A percentile compares a stretch with the other conserved stretches of the same genome.
These are phyloP conservation scores for Athrips mouffetella DNA, from an alignment of 2,888 invertebrate genomes.

Conservation along the genomic window DNA sequence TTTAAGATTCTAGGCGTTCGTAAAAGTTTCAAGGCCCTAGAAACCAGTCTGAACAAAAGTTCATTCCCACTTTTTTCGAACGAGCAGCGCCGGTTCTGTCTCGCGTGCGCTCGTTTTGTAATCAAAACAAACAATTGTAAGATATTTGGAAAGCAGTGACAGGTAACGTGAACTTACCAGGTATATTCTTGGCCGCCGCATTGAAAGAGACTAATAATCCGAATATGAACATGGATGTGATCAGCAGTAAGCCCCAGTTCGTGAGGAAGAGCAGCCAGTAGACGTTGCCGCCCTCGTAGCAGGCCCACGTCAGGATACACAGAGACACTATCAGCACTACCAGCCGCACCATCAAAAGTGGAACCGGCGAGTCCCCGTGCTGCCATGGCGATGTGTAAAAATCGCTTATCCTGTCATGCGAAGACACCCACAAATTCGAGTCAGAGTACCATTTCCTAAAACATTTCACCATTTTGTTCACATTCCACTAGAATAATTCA, in stretches of 20 bases:
- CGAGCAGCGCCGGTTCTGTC: neutral
- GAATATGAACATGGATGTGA: slow-evolving; percentile 42
- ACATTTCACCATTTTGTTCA: slow-evolving; percentile 63
- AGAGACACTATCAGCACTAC: slow-evolving; percentile 40
- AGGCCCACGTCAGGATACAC: slow-evolving; percentile 54
- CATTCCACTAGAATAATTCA: slow-evolving; percentile 8
- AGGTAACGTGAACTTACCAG: slow-evolving; percentile 39
- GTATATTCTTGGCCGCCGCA: slow-evolving; percentile 35
- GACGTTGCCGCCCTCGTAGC: slow-evolving; percentile 35
- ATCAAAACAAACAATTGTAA: neutral
- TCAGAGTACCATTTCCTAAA: slow-evolving; percentile 46
- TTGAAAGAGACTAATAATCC: slow-evolving; percentile 48
- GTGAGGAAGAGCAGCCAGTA: slow-evolving; percentile 64
- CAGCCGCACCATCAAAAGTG: slow-evolving; percentile 52
- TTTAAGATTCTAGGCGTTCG: no score
- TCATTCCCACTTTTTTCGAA: neutral
- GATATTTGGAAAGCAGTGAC: neutral
- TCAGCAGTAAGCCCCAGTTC: slow-evolving; percentile 63
- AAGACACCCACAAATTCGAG: slow-evolving; percentile 57
- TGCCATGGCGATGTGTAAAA: slow-evolving; percentile 70
- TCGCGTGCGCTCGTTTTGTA: neutral
- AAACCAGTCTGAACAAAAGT: slow-evolving; percentile 8
- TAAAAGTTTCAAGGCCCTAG: slow-evolving; percentile 3
- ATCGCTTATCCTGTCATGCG: slow-evolving; percentile 56
- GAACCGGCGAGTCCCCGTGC: slow-evolving; percentile 57